phyloP scores from a whole-genome alignment of 2,888 invertebrate genomes.

The Busseola fusca region DNA sequence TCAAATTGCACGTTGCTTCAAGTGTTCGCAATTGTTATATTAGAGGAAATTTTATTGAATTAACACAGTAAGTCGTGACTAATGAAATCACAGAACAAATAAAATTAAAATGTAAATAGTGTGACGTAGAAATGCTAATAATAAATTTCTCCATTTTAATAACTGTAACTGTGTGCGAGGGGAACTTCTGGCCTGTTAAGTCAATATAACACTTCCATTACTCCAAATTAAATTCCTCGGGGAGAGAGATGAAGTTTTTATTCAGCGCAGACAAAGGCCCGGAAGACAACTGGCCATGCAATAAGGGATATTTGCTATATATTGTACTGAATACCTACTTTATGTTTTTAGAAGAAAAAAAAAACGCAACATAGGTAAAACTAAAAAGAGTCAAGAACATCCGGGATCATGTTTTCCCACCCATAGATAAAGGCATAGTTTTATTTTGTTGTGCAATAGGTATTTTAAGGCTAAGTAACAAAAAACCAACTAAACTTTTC shows the following conservation, averaged over 20 bases:
- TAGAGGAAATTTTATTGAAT: constrained; percentile 77
- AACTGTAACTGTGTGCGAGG: constrained; percentile 86
- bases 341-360: constrained; percentile 31
- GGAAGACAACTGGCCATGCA: constrained; percentile 77
- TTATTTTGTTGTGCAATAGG: background rate
- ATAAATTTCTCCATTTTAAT: constrained; percentile 89
- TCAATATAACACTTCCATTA: constrained; percentile 90
- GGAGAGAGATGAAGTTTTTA: constrained; percentile 88
- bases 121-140: constrained; percentile 87
- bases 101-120: constrained; percentile 89
- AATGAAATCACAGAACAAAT: constrained; percentile 89
- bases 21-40: constrained; percentile 68
- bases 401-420: background rate
- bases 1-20: constrained; percentile 62
- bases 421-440: background rate
- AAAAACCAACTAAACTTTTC: background rate
- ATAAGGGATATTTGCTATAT: constrained; percentile 62
- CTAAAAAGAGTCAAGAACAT: background rate
- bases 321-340: constrained; percentile 59
- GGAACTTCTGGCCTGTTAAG: constrained; percentile 88
- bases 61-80: constrained; percentile 84
- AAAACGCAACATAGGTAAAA: background rate
- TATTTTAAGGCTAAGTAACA: background rate
- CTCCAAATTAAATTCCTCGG: constrained; percentile 89
- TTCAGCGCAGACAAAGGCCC: constrained; percentile 81